Percentiles rank a stretch among this genome's conserved stretches.
Evolutionary conservation across 2,113 vertebrate species (phyloP).

Genomic region (Panurus biarmicus): DNA sequence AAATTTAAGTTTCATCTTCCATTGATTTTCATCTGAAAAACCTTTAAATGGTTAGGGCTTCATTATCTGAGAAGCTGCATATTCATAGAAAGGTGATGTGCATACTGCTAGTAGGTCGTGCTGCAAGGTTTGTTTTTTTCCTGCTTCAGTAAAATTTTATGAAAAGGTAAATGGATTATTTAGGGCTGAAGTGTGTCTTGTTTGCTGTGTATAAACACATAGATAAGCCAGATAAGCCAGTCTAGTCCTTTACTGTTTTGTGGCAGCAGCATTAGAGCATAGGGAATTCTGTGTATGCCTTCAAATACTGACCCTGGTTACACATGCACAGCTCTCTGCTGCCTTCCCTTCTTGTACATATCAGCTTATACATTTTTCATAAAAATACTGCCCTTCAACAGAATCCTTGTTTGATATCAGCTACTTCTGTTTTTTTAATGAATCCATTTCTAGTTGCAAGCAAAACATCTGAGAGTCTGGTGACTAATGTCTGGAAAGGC

Average conservation of each 20-base stretch:
- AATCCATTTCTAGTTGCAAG: background rate
- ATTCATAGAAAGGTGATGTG: background rate
- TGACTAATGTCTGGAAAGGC: background rate
- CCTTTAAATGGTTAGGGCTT: background rate
- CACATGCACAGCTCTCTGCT: background rate
- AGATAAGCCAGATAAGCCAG: background rate
- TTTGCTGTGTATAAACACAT: background rate
- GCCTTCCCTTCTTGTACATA: background rate
- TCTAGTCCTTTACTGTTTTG: background rate
- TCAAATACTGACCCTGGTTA: background rate
- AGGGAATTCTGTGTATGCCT: background rate
- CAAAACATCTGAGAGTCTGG: background rate
- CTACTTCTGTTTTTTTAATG: background rate
- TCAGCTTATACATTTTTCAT: background rate
- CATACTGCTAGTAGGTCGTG: background rate
- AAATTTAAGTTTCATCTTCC: background rate
- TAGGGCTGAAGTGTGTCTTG: background rate
- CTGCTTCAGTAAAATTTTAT: background rate
- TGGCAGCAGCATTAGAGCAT: background rate
- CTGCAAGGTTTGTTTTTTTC: background rate
- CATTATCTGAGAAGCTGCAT: background rate
- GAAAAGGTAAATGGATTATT: background rate
- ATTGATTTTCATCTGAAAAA: background rate
- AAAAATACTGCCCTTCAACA: background rate
- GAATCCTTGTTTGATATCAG: background rate